Conservation (phyloP, 2,888 invertebrate species). For the Pandemis corylana region DNA sequence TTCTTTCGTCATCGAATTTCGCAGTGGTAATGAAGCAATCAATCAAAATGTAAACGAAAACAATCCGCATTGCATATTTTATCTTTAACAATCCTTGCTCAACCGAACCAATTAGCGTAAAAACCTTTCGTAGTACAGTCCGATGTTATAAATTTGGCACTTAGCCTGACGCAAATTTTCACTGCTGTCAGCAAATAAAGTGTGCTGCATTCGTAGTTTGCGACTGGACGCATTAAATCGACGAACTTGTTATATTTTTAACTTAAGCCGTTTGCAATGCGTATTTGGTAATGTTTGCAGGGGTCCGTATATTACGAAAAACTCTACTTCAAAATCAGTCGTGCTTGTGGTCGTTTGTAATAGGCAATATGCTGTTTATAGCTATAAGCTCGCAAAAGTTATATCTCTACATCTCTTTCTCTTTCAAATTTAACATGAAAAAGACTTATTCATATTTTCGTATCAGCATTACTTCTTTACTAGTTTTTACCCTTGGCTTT, state of each 20-base stretch:
- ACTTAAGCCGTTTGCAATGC: constrained; percentile 65
- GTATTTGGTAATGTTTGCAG: constrained; percentile 41
- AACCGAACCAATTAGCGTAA: constrained; percentile 81
- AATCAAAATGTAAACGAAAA: constrained; percentile 82
- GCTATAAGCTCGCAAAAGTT: no score
- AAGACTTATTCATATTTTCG: no score
- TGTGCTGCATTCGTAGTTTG: constrained; percentile 78
- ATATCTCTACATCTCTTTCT: no score
- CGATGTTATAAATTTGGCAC: constrained; percentile 84
- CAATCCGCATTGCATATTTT: constrained; percentile 82
- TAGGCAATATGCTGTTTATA: no score
- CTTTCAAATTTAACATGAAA: no score
- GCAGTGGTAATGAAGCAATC: constrained; percentile 74
- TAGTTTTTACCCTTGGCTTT: no score
- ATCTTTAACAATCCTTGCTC: constrained; percentile 83
- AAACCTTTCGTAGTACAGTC: constrained; percentile 77
- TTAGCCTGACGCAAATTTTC: constrained; percentile 84
- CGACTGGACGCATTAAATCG: constrained; percentile 73
- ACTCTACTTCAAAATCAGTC: no score
- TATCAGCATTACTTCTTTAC: no score
- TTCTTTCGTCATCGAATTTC: constrained; percentile 56
- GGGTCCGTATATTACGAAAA: background rate
- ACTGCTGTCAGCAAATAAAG: constrained; percentile 80
- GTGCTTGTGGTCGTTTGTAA: no score
- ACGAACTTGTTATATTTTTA: constrained; percentile 65